Base-by-base conservation (phyloP, 2,797 vertebrate genomes). In the Eulemur coronatus region DNA sequence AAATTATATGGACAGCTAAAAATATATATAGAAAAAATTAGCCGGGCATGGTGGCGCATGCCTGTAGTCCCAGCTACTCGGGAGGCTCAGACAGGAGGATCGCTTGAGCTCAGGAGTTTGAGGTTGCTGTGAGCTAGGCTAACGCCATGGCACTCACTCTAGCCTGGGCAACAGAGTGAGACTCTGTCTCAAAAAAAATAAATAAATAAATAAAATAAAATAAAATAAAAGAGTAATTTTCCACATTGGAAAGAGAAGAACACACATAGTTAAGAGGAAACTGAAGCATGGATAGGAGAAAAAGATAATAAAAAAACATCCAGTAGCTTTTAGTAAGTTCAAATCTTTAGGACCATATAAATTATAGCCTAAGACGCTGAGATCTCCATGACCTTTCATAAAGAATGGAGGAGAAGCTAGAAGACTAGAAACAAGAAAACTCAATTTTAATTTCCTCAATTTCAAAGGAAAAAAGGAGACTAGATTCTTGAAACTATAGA, bases 391-490 rank as follows among this genome's bases (percentile, higher is more conserved):
- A 50, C 63, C 20, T 43, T 18, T 86, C 35, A 84, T 17, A 9
- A 38, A 76, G 50, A 79, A 91, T 33, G 33, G 30, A 94, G 76
- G 14, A 84, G 22, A 94, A 82, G 17, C 33, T 57, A 69, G n/a
- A 94, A 59, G 15, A 70, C 38, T 80, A 84, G 46, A 89, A 82
- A 75, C 17, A 69, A 89, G 12, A 84, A 70, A 79, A 92, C 90
- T 91, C 33, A 38, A 92, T 73, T 85, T 81, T 76, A 95, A 75
- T 86, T 79, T 75, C 72, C 50, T 92, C 33, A 96, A 86, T 86
- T 97, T 89, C 73, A 94, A 84, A 84, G 17, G 15, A 38, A 57
- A 78, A 84, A 95, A 24, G 67, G 10, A 78, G 41, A 69, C 22
- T 91, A 61, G 30, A 80, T 79, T 94, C 43, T 91, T 80, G 30